Conservation (phyloP, 2,797 vertebrate species). For the Crenuchus spilurus region DNA sequence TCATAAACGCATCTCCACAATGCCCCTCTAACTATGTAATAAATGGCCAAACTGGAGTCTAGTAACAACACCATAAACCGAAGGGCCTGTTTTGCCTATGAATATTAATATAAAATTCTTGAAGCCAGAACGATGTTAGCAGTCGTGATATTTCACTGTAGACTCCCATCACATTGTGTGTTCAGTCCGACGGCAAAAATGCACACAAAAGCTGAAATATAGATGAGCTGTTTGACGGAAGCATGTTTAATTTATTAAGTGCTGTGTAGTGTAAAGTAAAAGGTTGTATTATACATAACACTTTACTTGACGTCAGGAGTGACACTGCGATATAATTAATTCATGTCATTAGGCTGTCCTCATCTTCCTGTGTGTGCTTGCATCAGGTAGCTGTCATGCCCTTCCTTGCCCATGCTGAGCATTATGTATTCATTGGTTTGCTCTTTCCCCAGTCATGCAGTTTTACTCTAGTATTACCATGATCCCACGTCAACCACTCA, state of each 20-base stretch:
- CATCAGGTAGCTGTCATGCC: slow-evolving; percentile 31
- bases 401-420: slow-evolving; percentile 19
- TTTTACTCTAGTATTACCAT: slow-evolving; percentile 32
- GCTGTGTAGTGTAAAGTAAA: slow-evolving; percentile 32
- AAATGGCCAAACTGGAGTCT: slow-evolving; percentile 39
- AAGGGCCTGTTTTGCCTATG: slow-evolving; percentile 33
- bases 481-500: slow-evolving; percentile 39
- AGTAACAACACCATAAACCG: slow-evolving; percentile 34
- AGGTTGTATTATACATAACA: slow-evolving; percentile 37
- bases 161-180: slow-evolving; percentile 31
- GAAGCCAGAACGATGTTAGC: slow-evolving; percentile 39
- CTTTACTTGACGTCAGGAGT: slow-evolving; percentile 33
- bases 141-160: slow-evolving; percentile 39
- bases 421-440: slow-evolving; percentile 32
- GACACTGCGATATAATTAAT: slow-evolving; percentile 37
- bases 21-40: slow-evolving; percentile 31
- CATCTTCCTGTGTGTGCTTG: slow-evolving; percentile 14
- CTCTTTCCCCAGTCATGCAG: slow-evolving; percentile 9
- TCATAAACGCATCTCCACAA: slow-evolving; percentile 35
- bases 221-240: slow-evolving; percentile 40
- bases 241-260: slow-evolving; percentile 50
- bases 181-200: slow-evolving; percentile 19
- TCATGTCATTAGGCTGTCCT: slow-evolving; percentile 30
- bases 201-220: slow-evolving; percentile 45
- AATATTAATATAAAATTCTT: slow-evolving; percentile 45